Evolutionary conservation across 1,140 invertebrate species (phyloP).

Genomic region (Xylocopa sonorina): DNA sequence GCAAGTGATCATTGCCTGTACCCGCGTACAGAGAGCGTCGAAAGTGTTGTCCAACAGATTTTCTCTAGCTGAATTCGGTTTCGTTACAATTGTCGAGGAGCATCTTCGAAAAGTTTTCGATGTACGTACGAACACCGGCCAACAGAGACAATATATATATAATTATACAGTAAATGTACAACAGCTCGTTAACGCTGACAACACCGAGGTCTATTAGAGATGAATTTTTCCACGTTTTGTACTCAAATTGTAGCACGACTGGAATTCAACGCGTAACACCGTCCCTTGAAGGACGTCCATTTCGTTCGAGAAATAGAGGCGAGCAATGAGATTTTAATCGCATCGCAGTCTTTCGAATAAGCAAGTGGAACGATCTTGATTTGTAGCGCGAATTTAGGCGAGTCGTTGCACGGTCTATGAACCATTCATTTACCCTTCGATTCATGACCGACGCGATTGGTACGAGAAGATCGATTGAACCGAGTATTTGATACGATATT

Average conservation of each 20-base stretch:
- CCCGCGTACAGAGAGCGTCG: background rate
- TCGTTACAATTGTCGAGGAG: background rate
- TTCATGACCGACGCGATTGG: background rate
- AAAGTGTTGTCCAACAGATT: background rate
- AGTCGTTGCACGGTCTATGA: slow-evolving; percentile 1
- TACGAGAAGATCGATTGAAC: background rate
- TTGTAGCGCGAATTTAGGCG: background rate
- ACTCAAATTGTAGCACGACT: slow-evolving; percentile 28
- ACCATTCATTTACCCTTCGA: background rate
- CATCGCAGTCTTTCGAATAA: slow-evolving; percentile 37
- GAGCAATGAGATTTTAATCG: background rate
- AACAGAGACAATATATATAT: slow-evolving; percentile 51
- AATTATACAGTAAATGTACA: slow-evolving; percentile 24
- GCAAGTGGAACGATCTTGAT: slow-evolving; percentile 3
- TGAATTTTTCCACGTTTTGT: slow-evolving; percentile 28
- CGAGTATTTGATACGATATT: slow-evolving; percentile 42
- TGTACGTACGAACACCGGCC: slow-evolving; percentile 25
- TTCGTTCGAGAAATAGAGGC: slow-evolving; percentile 18
- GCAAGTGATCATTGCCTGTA: slow-evolving; percentile 19
- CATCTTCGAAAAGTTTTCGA: slow-evolving; percentile 28
- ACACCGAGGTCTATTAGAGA: background rate
- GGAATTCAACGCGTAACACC: slow-evolving; percentile 17
- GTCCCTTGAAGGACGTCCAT: slow-evolving; percentile 60
- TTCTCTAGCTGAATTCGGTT: background rate
- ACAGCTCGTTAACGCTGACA: slow-evolving; percentile 14